A percentile compares a stretch with the other conserved stretches of the same genome.
Conservation (phyloP, 2,113 vertebrate genomes). For the Artemisiospiza belli region DNA sequence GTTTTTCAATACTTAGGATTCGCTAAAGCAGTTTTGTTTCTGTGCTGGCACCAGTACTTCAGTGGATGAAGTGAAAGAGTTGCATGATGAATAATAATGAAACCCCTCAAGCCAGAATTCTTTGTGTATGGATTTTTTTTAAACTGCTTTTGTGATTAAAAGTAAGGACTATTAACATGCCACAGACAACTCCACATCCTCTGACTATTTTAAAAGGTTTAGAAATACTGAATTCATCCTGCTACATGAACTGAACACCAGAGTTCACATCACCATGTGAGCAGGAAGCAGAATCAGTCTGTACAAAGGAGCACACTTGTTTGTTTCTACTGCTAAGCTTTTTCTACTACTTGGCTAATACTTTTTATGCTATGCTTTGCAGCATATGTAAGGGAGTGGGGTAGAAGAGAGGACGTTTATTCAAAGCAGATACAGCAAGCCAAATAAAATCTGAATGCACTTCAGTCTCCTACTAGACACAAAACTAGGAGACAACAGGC, state of each 20-base stretch:
- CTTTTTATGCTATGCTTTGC: neutral
- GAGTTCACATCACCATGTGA: neutral
- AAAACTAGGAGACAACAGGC: neutral
- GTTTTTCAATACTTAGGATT: conserved; percentile 43
- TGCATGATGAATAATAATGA: conserved; percentile 67
- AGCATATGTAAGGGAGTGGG: neutral
- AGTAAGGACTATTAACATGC: conserved; percentile 58
- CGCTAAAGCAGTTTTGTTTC: conserved; percentile 28
- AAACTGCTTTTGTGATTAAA: conserved; percentile 52
- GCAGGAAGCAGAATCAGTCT: neutral
- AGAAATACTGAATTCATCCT: conserved; percentile 42
- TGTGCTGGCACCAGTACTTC: neutral
- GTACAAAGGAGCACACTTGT: neutral
- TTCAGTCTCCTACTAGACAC: neutral
- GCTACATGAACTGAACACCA: conserved; percentile 10
- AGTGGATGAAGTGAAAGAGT: conserved; percentile 14
- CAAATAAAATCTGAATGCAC: conserved; percentile 11
- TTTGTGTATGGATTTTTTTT: conserved; percentile 40
- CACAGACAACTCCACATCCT: conserved; percentile 28
- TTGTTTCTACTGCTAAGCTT: conserved; percentile 14
- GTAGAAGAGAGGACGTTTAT: neutral
- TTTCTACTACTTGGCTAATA: neutral
- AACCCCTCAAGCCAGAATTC: conserved; percentile 34
- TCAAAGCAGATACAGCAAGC: conserved; percentile 7
- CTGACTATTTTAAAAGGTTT: conserved; percentile 13